A percentile compares a stretch with the other conserved stretches of the same genome.
Evolutionary conservation across 2,888 invertebrate genomes (phyloP).

Genomic region (Cataglyphis cursor): DNA sequence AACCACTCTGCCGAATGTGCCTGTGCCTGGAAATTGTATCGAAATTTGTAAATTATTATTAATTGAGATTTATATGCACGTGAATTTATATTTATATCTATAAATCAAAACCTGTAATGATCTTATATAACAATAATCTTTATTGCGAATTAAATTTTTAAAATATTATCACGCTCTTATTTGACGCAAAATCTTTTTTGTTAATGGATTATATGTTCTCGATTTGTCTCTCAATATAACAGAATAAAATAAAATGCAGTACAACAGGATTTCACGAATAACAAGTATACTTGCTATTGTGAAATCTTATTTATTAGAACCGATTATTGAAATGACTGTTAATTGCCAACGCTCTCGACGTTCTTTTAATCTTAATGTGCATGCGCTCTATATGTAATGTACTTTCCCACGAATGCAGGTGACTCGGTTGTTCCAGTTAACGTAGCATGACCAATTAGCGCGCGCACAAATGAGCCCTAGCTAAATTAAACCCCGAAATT

Average conservation of each 20-base stretch:
- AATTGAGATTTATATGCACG: background rate
- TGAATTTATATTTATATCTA: background rate
- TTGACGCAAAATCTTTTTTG: background rate
- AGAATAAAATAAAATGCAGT: background rate
- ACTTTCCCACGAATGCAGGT: slow-evolving; percentile 69
- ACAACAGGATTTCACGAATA: background rate
- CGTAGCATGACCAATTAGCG: slow-evolving; percentile 70
- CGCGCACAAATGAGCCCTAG: slow-evolving; percentile 43
- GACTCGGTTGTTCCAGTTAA: slow-evolving; percentile 59
- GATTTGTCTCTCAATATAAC: background rate
- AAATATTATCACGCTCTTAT: background rate
- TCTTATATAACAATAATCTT: background rate
- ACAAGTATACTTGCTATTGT: background rate
- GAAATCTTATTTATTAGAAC: background rate
- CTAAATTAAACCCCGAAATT: slow-evolving; percentile 59
- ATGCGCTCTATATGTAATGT: slow-evolving; percentile 55
- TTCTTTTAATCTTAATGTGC: slow-evolving; percentile 51
- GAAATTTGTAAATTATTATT: slow-evolving; percentile 3
- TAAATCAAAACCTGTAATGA: background rate
- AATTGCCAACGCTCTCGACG: slow-evolving; percentile 62
- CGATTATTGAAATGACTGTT: slow-evolving; percentile 8
- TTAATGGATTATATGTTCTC: no score
- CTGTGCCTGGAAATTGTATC: slow-evolving; percentile 90
- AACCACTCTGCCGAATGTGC: slow-evolving; percentile 98
- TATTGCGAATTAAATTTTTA: background rate